Percentiles rank a stretch among this genome's conserved stretches.
These are phyloP conservation scores for Magallana gigas DNA, from an alignment of 1,140 invertebrate genomes.

Conservation along the genomic window DNA sequence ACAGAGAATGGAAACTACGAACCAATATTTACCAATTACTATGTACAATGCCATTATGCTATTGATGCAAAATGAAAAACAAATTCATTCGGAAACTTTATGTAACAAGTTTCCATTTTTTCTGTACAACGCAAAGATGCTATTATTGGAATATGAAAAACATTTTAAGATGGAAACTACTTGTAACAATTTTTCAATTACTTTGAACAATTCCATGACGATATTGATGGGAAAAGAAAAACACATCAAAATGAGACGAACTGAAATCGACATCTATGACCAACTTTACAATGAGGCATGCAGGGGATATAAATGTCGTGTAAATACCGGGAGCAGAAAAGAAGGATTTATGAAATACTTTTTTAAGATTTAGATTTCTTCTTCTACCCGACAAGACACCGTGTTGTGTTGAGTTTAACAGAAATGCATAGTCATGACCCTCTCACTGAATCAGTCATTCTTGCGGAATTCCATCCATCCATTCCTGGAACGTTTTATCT, in stretches of 20 bases:
- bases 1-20: no score
- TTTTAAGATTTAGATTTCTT: background rate
- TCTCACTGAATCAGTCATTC: background rate
- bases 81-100: no score
- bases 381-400: background rate
- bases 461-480: background rate
- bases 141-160: no score
- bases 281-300: background rate
- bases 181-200: background rate
- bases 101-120: no score
- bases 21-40: no score
- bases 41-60: no score
- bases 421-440: background rate
- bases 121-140: no score
- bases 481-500: background rate
- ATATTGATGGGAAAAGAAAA: background rate
- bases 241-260: background rate
- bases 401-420: background rate
- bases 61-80: no score
- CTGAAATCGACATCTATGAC: background rate
- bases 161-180: no score
- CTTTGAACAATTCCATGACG: background rate
- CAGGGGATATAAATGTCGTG: background rate
- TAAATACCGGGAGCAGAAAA: slow-evolving; percentile 19
- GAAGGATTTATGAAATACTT: background rate